These are phyloP conservation scores for Thereva nobilitata DNA, from an alignment of 2,888 invertebrate species.

Conservation along the genomic window DNA sequence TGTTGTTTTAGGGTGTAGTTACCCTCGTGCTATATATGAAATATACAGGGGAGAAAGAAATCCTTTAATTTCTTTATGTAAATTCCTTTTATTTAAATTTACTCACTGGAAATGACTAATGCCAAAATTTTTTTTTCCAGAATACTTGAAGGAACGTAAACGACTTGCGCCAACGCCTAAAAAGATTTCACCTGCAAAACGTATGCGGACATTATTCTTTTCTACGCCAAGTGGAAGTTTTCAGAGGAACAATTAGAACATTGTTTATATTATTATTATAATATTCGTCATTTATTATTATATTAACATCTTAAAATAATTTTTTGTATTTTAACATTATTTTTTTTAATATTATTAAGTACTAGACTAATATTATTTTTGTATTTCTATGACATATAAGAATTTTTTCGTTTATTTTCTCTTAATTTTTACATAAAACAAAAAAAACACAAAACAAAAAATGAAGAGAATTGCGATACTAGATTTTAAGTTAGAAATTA, in stretches of 20 bases:
- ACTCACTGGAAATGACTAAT: conserved; percentile 27
- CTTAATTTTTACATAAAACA: conserved; percentile 12
- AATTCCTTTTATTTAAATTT: background rate
- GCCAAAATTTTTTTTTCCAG: conserved; percentile 47
- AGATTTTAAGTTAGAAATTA: conserved; percentile 7
- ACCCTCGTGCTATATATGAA: background rate
- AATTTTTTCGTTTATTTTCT: conserved; percentile 16
- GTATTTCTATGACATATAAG: background rate
- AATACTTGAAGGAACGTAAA: conserved; percentile 59
- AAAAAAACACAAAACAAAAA: background rate
- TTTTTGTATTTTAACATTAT: too few species aligned
- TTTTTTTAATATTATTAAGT: too few species aligned
- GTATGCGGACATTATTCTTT: conserved; percentile 48
- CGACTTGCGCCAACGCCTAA: conserved; percentile 55
- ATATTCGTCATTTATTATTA: background rate
- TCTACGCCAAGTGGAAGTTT: conserved; percentile 19
- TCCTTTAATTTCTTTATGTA: conserved; percentile 2
- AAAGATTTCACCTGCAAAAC: conserved; percentile 54
- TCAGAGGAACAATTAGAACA: conserved; percentile 40
- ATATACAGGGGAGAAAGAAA: background rate
- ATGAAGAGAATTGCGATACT: conserved; percentile 24
- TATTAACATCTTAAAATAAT: too few species aligned
- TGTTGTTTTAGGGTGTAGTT: conserved; percentile 9
- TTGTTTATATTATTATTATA: too few species aligned
- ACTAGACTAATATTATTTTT: too few species aligned